A percentile compares a stretch with the other conserved stretches of the same genome.
phyloP scores from a whole-genome alignment of 2,888 invertebrate genomes.

The Mystacides longicornis region DNA sequence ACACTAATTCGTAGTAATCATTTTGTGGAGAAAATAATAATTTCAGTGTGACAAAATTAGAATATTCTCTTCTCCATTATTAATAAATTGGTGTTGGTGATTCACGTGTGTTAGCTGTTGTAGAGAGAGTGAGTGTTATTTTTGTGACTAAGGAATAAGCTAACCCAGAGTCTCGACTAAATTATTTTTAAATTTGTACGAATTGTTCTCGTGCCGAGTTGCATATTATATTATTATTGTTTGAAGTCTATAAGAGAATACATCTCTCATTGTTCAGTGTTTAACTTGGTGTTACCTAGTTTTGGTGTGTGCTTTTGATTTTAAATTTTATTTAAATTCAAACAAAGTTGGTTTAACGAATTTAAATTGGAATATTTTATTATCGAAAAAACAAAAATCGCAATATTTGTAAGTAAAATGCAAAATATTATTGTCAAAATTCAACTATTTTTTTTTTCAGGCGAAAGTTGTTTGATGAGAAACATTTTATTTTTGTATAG shows the following conservation, averaged over 20 bases:
- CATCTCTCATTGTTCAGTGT: conserved; percentile 1
- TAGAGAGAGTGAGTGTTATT: background rate
- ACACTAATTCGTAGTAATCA: no score
- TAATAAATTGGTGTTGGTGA: background rate
- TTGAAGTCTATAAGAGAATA: background rate
- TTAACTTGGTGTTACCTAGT: background rate
- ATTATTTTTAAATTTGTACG: background rate
- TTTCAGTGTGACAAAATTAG: background rate
- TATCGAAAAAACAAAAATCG: no score
- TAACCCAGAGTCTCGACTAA: background rate
- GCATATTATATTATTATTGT: background rate
- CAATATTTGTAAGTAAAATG: background rate
- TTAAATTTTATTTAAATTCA: background rate
- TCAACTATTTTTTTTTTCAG: no score
- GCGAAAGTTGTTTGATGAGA: no score
- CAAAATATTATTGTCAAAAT: no score
- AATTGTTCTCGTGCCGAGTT: background rate
- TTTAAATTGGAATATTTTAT: background rate
- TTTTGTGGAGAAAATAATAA: no score
- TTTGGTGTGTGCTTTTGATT: background rate
- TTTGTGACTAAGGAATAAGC: background rate
- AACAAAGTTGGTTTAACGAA: background rate
- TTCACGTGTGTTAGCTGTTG: background rate
- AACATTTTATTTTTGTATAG: no score
- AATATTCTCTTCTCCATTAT: background rate